Evolutionary conservation across 2,888 invertebrate species (phyloP).

Genomic region (Pachymerium ferrugineum): DNA sequence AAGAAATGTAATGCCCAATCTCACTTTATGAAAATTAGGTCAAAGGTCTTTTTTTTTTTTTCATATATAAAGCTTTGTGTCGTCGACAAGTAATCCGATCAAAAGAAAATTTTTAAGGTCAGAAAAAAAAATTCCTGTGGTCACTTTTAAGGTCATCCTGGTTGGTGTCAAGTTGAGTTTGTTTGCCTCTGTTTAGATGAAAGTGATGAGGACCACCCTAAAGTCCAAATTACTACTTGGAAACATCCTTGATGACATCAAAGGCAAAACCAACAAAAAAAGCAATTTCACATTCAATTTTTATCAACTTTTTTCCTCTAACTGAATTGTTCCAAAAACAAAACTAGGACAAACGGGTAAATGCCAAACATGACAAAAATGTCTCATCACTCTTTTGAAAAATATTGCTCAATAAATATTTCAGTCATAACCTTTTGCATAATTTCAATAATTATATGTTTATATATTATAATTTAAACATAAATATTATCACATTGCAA

Average conservation of each 20-base stretch:
- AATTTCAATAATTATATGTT: too few species aligned
- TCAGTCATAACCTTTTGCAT: too few species aligned
- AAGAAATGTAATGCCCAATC: too few species aligned
- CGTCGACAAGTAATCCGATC: background rate
- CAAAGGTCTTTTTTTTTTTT: background rate
- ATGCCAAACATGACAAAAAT: background rate
- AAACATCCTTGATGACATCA: background rate
- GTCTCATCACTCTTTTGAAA: background rate
- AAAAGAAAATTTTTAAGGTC: background rate
- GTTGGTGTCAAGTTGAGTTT: slow-evolving; percentile 15
- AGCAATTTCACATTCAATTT: background rate
- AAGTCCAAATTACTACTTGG: slow-evolving; percentile 5
- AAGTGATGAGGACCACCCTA: slow-evolving; percentile 8
- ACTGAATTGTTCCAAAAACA: too few species aligned
- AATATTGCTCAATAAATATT: too few species aligned
- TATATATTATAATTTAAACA: background rate
- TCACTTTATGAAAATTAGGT: too few species aligned
- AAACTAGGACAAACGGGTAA: background rate
- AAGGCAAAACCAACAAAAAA: background rate
- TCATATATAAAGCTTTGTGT: background rate
- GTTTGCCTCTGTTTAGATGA: background rate
- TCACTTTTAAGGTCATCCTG: slow-evolving; percentile 10
- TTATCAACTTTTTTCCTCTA: too few species aligned
- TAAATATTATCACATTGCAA: too few species aligned
- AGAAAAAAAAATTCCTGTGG: slow-evolving; percentile 7